Percentiles rank a stretch among this genome's conserved stretches.
These are phyloP conservation scores for Platycheirus rosarum DNA, from an alignment of 2,888 invertebrate species.

Conservation along the genomic window DNA sequence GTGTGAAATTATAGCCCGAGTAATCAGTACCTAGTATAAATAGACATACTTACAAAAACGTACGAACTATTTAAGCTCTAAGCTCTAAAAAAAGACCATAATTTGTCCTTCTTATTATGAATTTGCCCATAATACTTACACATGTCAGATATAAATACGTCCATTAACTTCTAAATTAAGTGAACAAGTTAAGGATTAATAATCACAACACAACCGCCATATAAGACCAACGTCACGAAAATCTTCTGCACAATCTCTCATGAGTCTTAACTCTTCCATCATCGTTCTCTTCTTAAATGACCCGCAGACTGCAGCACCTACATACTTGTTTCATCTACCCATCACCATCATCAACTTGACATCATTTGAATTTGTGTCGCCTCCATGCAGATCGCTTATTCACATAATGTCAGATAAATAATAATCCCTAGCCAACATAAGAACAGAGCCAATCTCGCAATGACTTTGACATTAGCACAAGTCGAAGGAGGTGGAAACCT, in stretches of 20 bases:
- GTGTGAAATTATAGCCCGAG: too few relatives aligned
- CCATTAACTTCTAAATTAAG: slow-evolving; percentile 68
- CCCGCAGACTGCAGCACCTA: slow-evolving; percentile 47
- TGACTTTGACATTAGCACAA: slow-evolving; percentile 16
- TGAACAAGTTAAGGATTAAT: slow-evolving; percentile 43
- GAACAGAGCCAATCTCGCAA: slow-evolving; percentile 53
- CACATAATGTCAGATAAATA: slow-evolving; percentile 61
- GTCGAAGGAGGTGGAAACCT: too few relatives aligned
- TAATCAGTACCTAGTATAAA: too few relatives aligned
- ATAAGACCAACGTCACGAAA: slow-evolving; percentile 31
- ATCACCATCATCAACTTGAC: slow-evolving; percentile 50
- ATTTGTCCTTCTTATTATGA: neutral
- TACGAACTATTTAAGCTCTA: too few relatives aligned
- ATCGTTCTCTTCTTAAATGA: neutral
- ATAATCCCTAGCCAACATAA: slow-evolving; percentile 63
- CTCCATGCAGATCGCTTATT: slow-evolving; percentile 66
- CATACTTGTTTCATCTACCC: slow-evolving; percentile 3
- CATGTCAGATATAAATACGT: slow-evolving; percentile 38
- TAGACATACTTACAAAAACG: too few relatives aligned
- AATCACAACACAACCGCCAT: slow-evolving; percentile 34
- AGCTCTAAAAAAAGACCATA: too few relatives aligned
- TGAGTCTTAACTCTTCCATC: slow-evolving; percentile 44
- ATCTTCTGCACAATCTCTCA: slow-evolving; percentile 33
- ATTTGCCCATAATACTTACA: slow-evolving; percentile 42
- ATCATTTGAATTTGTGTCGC: slow-evolving; percentile 64